These are phyloP conservation scores for Dicyrtomina minuta DNA, from an alignment of 2,888 invertebrate genomes.

Conservation along the genomic window DNA sequence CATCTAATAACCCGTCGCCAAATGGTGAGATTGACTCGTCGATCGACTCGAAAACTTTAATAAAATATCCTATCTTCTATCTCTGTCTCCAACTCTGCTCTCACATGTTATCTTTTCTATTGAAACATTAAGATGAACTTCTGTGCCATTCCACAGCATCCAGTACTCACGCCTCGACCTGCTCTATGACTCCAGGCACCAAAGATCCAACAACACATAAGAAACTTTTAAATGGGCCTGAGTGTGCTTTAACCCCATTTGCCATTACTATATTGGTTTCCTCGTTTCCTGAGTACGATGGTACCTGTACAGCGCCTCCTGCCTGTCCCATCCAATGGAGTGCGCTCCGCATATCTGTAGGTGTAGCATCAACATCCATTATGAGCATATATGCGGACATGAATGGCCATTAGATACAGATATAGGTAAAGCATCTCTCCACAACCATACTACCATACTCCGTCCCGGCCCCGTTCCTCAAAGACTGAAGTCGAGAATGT, in stretches of 20 bases:
- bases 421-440: no score
- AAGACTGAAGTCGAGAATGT: neutral
- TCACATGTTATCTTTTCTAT: slow-evolving; percentile 8
- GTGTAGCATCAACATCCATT: no score
- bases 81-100: slow-evolving; percentile 11
- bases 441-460: no score
- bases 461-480: no score
- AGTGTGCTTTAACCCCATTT: neutral
- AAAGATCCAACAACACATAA: slow-evolving; percentile 9
- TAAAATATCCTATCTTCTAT: slow-evolving; percentile 31
- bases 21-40: slow-evolving; percentile 32
- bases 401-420: no score
- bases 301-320: no score
- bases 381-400: no score
- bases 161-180: neutral
- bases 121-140: slow-evolving; percentile 30
- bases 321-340: no score
- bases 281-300: no score
- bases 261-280: no score
- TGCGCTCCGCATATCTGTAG: no score
- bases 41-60: slow-evolving; percentile 35
- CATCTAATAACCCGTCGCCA: slow-evolving; percentile 29
- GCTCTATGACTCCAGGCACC: neutral
- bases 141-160: no score
- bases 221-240: slow-evolving; percentile 1